phyloP scores from a whole-genome alignment of 2,113 vertebrate genomes.

The Tychaedon coryphoeus region DNA sequence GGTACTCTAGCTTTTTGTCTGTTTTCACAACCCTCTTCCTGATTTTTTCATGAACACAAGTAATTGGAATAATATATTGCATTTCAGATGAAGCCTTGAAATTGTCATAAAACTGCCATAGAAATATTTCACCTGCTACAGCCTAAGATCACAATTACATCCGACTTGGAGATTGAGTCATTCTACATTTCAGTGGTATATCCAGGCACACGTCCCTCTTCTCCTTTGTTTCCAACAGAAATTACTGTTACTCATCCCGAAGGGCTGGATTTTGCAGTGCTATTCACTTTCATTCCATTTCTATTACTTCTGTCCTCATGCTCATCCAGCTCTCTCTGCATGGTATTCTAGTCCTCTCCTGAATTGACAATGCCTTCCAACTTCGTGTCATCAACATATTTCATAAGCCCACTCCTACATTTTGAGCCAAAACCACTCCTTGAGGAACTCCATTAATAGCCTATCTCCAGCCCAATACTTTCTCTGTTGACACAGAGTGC shows the following conservation, averaged over 20 bases:
- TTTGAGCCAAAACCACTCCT: constrained; percentile 42
- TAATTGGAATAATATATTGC: not conserved
- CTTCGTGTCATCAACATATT: constrained; percentile 47
- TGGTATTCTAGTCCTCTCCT: constrained; percentile 27
- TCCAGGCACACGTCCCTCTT: not conserved
- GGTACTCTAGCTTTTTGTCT: not conserved
- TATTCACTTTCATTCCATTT: constrained; percentile 50
- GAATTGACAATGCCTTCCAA: constrained; percentile 39
- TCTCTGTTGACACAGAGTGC: constrained; percentile 5
- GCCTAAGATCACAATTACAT: not conserved
- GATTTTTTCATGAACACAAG: not conserved
- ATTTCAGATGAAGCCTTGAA: not conserved
- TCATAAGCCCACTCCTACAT: constrained; percentile 16
- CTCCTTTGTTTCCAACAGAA: not conserved
- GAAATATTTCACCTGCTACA: not conserved
- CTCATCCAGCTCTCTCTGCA: constrained; percentile 18
- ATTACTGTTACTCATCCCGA: not conserved
- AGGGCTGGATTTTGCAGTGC: not conserved
- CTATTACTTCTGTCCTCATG: constrained; percentile 30
- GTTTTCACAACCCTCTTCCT: not conserved
- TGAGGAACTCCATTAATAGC: constrained; percentile 30
- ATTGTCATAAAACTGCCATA: not conserved
- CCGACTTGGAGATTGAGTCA: not conserved
- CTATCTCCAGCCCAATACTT: constrained; percentile 10
- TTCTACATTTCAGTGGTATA: not conserved